These are phyloP conservation scores for Athalia rosae DNA, from an alignment of 2,888 invertebrate genomes.

Conservation along the genomic window DNA sequence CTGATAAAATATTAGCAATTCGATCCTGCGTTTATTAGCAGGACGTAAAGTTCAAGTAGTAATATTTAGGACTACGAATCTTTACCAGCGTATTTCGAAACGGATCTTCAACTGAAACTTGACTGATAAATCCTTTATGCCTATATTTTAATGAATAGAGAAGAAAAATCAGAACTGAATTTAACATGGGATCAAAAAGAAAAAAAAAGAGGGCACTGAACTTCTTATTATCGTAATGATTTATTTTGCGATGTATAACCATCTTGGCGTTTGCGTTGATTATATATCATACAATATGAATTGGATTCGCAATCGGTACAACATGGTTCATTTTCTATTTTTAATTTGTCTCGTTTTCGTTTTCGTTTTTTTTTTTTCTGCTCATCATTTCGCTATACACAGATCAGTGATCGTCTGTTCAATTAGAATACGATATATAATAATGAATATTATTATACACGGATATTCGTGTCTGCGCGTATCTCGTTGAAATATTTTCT, in stretches of 20 bases:
- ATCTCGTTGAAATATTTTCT: no score
- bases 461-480: no score
- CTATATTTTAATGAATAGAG: not conserved
- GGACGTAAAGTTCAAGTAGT: not conserved
- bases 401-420: no score
- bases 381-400: no score
- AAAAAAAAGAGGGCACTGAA: not conserved
- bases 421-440: no score
- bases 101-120: not conserved
- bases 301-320: constrained; percentile 24
- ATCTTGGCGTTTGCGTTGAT: constrained; percentile 22
- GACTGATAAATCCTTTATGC: not conserved
- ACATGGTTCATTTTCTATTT: not conserved
- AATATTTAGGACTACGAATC: not conserved
- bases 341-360: no score
- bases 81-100: not conserved
- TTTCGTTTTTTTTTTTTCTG: no score
- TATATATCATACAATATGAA: not conserved
- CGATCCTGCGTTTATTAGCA: not conserved
- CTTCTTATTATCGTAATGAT: constrained; percentile 15
- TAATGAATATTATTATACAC: no score
- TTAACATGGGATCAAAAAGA: constrained; percentile 33
- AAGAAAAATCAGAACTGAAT: constrained; percentile 12
- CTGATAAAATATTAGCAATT: not conserved
- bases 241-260: constrained; percentile 40